Base-by-base conservation (phyloP, 2,113 vertebrate species). In the Myotis brandtii region DNA sequence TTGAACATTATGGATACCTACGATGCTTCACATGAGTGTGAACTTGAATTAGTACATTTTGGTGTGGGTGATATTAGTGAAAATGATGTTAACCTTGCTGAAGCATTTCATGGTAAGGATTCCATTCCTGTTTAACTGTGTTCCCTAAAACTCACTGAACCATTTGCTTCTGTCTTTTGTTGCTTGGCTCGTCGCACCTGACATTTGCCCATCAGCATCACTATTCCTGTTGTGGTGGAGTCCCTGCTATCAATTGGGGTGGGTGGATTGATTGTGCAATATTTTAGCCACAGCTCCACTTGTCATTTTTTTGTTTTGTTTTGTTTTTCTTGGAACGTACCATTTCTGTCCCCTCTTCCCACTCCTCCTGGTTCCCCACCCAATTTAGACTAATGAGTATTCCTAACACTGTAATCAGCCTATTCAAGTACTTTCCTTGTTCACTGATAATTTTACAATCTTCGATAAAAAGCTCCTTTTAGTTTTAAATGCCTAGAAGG, bases 21-120 rank as follows among this genome's bases (percentile, higher is more conserved):
- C 0, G 99, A 99, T 43, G 99, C 99, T 8, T 97, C 99, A 12
- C 97, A 98, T 1, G 99, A 99, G 93, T 99, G 99, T 93, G 98
- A 98, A 83, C 94, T 99, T 96, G 98, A 99, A 7, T 72, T 99
- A 18, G 48, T 99, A 40, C 99, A 99, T 98, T 99, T 99, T 67
- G 99, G 99, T 94, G 96, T 99, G 48, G 99, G 99, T 50, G 99
- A 99, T 77, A 86, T 99, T 90, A 99, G 98, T 9, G 99, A 99
- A 98, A 99, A 98, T 3, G 99, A 99, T 95, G 12, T 99, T 94
- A 99, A 43, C 94, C 98, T 99, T 97, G 99, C 99, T 6, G 98
- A 99, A 89, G 97, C 98, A 0, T 99, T 99, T 97, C 92, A 98
- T 91, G 99, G 99, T 99, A 97, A 96, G 97, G 50, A 95, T 17